phyloP scores from a whole-genome alignment of 2,888 invertebrate genomes.

The Proisotoma minuta region DNA sequence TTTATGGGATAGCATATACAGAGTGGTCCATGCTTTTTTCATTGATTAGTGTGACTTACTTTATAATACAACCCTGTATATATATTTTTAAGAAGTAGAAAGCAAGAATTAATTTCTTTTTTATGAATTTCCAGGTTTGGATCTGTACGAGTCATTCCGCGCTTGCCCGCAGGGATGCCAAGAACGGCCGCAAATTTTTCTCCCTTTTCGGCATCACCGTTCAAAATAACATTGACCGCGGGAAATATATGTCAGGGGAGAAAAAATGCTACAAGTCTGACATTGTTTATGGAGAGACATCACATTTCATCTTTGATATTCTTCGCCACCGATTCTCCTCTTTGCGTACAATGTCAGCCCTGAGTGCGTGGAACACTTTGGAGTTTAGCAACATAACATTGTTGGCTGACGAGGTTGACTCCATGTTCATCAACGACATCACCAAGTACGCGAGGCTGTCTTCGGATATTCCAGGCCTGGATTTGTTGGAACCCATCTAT shows the following conservation, averaged over 20 bases:
- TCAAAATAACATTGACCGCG: not conserved
- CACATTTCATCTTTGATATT: not conserved
- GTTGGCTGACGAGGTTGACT: not conserved
- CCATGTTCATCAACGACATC: not conserved
- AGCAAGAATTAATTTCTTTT: not conserved
- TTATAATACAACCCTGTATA: no score
- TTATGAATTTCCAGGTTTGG: not conserved
- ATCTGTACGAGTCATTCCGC: not conserved
- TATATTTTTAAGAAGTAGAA: no score
- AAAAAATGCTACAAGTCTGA: not conserved
- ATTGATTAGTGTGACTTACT: no score
- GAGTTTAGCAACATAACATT: not conserved
- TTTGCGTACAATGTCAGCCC: not conserved
- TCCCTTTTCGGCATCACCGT: not conserved
- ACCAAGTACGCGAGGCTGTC: not conserved
- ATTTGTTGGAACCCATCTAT: not conserved
- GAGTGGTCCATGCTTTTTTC: no score
- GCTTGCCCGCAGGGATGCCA: not conserved
- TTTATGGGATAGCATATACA: no score
- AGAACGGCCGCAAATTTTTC: not conserved
- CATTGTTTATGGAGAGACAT: not conserved
- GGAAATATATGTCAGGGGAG: not conserved
- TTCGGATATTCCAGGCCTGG: not conserved
- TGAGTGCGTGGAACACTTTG: not conserved
- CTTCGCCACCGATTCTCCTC: not conserved